Percentiles rank a stretch among this genome's conserved stretches.
These are phyloP conservation scores for Caenorhabditis latens DNA, from an alignment of 1,140 invertebrate species.

Conservation along the genomic window DNA sequence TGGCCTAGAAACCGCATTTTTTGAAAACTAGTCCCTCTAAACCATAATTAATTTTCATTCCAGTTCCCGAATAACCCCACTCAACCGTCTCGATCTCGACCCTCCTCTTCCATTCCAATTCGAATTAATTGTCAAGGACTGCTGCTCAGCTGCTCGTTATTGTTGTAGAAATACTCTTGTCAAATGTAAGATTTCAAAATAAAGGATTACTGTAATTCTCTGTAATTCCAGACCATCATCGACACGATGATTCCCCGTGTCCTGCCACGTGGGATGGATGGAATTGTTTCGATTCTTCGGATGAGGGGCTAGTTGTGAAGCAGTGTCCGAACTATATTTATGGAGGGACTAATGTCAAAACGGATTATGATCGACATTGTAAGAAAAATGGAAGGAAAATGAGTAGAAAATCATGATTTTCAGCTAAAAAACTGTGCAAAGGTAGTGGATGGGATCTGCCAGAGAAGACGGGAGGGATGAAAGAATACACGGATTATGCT, in stretches of 20 bases:
- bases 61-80: conserved; percentile 10
- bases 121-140: conserved; percentile 44
- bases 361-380: conserved; percentile 19
- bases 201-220: neutral
- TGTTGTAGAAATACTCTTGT: conserved; percentile 39
- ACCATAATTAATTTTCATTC: neutral
- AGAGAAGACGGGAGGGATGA: neutral
- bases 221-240: neutral
- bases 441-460: conserved; percentile 16
- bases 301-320: neutral
- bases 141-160: conserved; percentile 19
- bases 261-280: conserved; percentile 26
- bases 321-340: conserved; percentile 39
- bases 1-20: no score
- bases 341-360: neutral
- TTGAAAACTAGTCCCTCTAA: neutral
- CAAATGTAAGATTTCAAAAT: conserved; percentile 8
- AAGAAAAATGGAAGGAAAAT: neutral
- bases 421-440: conserved; percentile 27
- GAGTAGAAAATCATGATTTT: neutral
- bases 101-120: conserved; percentile 19
- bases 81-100: neutral
- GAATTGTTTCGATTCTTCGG: conserved; percentile 19
- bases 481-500: conserved; percentile 52
- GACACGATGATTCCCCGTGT: neutral